A percentile compares a stretch with the other conserved stretches of the same genome.
Evolutionary conservation across 2,113 vertebrate genomes (phyloP).

Genomic region (Tor tambroides): DNA sequence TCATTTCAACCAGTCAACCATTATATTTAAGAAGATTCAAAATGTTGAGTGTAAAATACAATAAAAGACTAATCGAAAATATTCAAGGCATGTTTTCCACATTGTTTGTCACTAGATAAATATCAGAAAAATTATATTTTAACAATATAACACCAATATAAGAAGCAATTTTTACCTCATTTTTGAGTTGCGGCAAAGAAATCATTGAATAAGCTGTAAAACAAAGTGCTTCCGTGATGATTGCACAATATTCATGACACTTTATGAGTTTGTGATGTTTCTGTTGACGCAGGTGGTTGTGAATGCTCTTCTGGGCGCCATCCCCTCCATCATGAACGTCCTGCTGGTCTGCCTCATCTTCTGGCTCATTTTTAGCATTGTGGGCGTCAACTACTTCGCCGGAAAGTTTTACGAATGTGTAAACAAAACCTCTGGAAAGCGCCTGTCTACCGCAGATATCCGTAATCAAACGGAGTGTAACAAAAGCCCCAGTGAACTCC

Average conservation of each 20-base stretch:
- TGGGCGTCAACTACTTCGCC: conserved; percentile 97
- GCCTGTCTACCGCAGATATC: conserved; percentile 69
- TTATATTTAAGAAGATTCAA: neutral
- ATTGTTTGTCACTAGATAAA: too few species aligned
- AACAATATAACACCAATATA: too few species aligned
- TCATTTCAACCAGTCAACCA: neutral
- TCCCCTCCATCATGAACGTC: conserved; percentile 99
- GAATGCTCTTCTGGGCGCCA: conserved; percentile 94
- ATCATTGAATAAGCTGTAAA: neutral
- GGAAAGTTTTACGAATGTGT: conserved; percentile 88
- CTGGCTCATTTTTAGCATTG: conserved; percentile 99
- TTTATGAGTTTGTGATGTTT: conserved; percentile 30
- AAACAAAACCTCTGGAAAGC: conserved; percentile 72
- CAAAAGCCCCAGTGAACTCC: conserved; percentile 43
- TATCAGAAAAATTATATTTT: too few species aligned
- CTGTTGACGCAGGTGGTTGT: conserved; percentile 87
- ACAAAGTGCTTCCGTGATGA: neutral
- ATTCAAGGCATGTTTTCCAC: too few species aligned
- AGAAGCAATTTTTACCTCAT: too few species aligned
- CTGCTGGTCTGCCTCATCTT: conserved; percentile 99
- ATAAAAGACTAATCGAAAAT: neutral
- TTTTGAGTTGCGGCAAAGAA: too few species aligned
- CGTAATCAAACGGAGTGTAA: conserved; percentile 74
- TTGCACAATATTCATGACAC: neutral
- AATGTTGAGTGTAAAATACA: neutral